A percentile compares a stretch with the other conserved stretches of the same genome.
These are phyloP conservation scores for Hypena proboscidalis DNA, from an alignment of 2,888 invertebrate genomes.

Conservation along the genomic window DNA sequence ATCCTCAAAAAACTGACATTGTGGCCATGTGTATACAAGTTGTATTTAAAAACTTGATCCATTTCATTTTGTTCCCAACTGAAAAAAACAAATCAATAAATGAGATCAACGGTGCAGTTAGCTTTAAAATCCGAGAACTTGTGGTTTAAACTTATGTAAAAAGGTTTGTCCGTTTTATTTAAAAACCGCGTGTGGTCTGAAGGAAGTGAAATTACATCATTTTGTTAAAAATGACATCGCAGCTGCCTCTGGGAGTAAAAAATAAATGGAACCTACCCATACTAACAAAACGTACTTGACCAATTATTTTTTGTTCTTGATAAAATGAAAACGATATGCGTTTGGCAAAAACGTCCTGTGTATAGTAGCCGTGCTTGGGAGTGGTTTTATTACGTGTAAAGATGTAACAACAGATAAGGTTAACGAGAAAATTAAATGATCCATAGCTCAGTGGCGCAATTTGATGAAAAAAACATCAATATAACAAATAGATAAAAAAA, in stretches of 20 bases:
- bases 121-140: background rate
- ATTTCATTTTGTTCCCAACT: too few species aligned
- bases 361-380: background rate
- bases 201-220: slow-evolving; percentile 23
- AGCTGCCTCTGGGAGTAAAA: slow-evolving; percentile 33
- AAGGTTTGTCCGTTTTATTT: background rate
- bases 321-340: slow-evolving; percentile 31
- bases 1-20: too few species aligned
- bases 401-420: slow-evolving; percentile 1
- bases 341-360: slow-evolving; percentile 20
- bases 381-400: background rate
- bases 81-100: too few species aligned
- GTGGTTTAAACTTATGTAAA: background rate
- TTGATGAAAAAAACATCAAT: too few species aligned
- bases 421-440: background rate
- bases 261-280: slow-evolving; percentile 33
- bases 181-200: slow-evolving; percentile 30
- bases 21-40: too few species aligned
- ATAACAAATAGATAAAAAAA: background rate
- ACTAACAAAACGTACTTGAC: slow-evolving; percentile 33
- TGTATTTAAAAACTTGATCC: too few species aligned
- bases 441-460: background rate
- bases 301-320: slow-evolving; percentile 17
- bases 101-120: too few species aligned
- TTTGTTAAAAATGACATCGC: slow-evolving; percentile 32